Conservation (phyloP, 1,140 invertebrate genomes). For the Drosophila azteca region DNA sequence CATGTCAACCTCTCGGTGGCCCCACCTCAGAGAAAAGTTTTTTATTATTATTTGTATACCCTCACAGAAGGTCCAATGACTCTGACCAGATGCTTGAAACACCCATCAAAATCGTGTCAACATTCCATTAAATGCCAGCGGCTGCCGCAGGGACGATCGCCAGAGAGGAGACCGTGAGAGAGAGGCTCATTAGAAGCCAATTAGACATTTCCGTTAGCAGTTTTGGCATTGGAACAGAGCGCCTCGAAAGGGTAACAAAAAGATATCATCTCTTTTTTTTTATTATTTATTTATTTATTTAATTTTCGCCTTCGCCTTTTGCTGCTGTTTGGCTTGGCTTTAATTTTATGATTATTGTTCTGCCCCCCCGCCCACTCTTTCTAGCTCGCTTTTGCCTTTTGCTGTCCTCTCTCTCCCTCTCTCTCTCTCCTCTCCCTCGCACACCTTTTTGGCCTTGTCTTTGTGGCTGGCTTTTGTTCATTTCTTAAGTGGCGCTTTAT, state of each 20-base stretch:
- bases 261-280: slow-evolving; percentile 5
- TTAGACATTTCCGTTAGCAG: neutral
- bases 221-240: too few species aligned
- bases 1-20: slow-evolving; percentile 30
- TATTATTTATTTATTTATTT: slow-evolving; percentile 51
- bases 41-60: slow-evolving; percentile 3
- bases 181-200: too few species aligned
- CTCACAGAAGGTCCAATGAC: neutral
- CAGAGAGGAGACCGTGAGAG: too few species aligned
- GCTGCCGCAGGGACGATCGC: too few species aligned
- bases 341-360: slow-evolving; percentile 58
- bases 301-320: slow-evolving; percentile 37
- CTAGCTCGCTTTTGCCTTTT: slow-evolving; percentile 22
- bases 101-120: too few species aligned
- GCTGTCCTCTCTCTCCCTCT: neutral
- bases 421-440: slow-evolving; percentile 3
- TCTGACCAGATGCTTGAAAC: too few species aligned
- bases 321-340: slow-evolving; percentile 23
- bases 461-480: slow-evolving; percentile 64
- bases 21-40: neutral
- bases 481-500: slow-evolving; percentile 81
- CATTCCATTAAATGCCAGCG: too few species aligned
- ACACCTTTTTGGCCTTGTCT: slow-evolving; percentile 16
- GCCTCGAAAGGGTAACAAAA: neutral
- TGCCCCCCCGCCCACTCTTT: neutral